Evolutionary conservation across 2,797 vertebrate genomes (phyloP), one percentile per base, ranked within the genome.

Genomic region (Melanotaenia parkinsoni): DNA sequence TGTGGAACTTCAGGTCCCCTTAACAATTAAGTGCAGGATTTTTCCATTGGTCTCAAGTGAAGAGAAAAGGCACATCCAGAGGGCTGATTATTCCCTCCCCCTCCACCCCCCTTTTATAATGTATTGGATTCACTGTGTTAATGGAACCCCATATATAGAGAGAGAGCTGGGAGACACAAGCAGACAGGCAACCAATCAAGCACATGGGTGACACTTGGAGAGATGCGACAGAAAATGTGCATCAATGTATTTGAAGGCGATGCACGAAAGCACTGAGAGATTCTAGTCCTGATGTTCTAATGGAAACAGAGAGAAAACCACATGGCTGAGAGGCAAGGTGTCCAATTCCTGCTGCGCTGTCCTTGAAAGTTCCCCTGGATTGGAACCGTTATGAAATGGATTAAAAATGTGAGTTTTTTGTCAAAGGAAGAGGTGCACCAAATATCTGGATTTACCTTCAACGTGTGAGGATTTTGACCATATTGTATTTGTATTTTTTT

Each of bases 1-100:
- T 91, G 63, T 90, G 83, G 77, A 91, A 86, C 88, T 88, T 88
- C 66, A 80, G 73, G 80, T 90, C 85, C 90, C 87, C 85, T 87
- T 81, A 89, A 90, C 92, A 92, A 94, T 93, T 93, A 94, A 87
- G 84, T 86, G 83, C 85, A 85, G 75, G 76, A 85, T 88, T 92
- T 88, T 79, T 91, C 59, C 63, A 61, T 65, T 61, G 70, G 85
- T 85, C 86, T 79, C 78, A 1, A 70, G 86, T 11, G 67, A 79
- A 62, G 77, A 80, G 43, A 80, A 86, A 82, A 81, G 67, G 72
- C 72, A 86, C 78, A 74, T 77, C 75, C 80, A 84, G 33, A 67
- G 70, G 69, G 67, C 74, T 89, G 88, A 92, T 93, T 84, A 89
- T 70, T 73, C 70, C 51, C 66, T 4, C 56, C 16, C 12, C 58